Conservation (phyloP, 2,797 vertebrate species). For the Phalanger gymnotis region DNA sequence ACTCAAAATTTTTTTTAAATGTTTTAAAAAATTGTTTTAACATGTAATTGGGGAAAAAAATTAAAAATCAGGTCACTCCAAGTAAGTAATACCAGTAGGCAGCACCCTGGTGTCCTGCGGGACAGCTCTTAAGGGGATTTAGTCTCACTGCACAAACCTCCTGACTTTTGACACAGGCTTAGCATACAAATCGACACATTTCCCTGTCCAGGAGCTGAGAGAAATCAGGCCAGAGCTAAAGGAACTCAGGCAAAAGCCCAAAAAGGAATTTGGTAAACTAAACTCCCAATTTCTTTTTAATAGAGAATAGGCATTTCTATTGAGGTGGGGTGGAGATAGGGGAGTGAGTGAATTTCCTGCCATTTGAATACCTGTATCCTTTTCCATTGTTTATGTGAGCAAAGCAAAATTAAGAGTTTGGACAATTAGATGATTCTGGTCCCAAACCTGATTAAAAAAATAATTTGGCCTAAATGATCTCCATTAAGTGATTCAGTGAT, state of each 20-base stretch:
- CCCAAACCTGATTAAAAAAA: slow-evolving; percentile 21
- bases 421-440: background rate
- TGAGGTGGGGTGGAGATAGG: background rate
- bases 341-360: background rate
- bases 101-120: background rate
- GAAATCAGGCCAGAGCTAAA: background rate
- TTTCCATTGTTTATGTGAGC: background rate
- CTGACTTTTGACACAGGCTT: background rate
- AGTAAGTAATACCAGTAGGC: background rate
- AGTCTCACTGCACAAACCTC: background rate
- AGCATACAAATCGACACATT: background rate
- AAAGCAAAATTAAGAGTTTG: slow-evolving; percentile 41
- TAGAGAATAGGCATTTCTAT: slow-evolving; percentile 1
- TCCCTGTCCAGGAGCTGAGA: background rate
- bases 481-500: background rate
- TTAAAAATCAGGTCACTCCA: background rate
- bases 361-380: background rate
- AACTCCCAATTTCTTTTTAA: slow-evolving; percentile 26
- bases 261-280: slow-evolving; percentile 24
- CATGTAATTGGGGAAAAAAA: background rate
- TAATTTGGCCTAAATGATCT: background rate
- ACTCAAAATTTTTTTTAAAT: background rate
- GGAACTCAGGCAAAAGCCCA: slow-evolving; percentile 7
- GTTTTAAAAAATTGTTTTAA: background rate
- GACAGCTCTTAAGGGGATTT: background rate